Evolutionary conservation across 1,140 invertebrate genomes (phyloP), one percentile per base, ranked within the genome.

Genomic region (Globodera ellingtonae): DNA sequence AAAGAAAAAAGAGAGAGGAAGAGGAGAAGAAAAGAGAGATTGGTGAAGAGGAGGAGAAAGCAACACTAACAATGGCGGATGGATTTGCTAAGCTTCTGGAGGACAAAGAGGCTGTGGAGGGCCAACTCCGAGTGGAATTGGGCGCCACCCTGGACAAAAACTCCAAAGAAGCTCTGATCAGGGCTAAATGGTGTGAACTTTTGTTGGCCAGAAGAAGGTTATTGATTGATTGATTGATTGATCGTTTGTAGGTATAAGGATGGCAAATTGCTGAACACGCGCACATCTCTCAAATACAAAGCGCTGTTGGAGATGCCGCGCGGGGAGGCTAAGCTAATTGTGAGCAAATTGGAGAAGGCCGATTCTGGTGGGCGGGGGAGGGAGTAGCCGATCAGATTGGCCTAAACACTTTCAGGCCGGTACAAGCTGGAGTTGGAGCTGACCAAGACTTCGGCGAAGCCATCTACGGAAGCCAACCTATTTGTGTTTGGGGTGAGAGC

Each of bases 381-480:
- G 18, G 56, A 35, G 1, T 3, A 35, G 56, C 13, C 13, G 56
- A 50, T 46, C 9, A 77, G 21, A 44, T 69, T 48, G 4, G 7
- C 2, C 6, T n/a, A 24, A 69, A 44, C 7, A 15, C 24, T 77
- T 18, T n/a, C 24, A 77, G 75, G 75, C 6, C 75, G 65, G 50
- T 77, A 77, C 24, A 77, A 77, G 9, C 24, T 77, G n/a, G 59
- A 77, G 9, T 62, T 77, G 65, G 75, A 77, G 46, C n/a, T 77
- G 65, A 77, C 24, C 10, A 59, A 62, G 50, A 50, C 65, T 15
- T 46, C 65, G 9, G 21, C 13, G 15, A 77, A 77, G n/a, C 75
- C 75, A 50, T 77, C 24, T 18, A 77, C 75, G 6, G 62, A 77
- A 47, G 75, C 62, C 9, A 48, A 62, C 18, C 65, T 77, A 8